Percentiles rank a stretch among this genome's conserved stretches.
phyloP scores from a whole-genome alignment of 37 sponge, comb jelly and placozoan genomes.

The Chondrilla cf. caribensis region DNA sequence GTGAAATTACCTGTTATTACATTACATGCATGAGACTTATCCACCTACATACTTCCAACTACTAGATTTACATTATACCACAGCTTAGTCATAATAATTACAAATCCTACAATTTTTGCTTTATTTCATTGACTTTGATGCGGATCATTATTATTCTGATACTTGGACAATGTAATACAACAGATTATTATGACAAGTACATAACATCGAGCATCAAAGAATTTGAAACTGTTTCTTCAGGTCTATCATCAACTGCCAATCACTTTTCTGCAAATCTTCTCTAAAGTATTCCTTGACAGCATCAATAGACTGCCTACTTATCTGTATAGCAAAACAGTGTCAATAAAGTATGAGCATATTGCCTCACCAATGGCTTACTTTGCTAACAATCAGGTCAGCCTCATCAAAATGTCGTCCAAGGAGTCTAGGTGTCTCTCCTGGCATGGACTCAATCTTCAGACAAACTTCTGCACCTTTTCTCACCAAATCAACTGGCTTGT shows the following conservation, averaged over 20 bases:
- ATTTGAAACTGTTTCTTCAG: conserved; percentile 90
- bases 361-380: conserved; percentile 49
- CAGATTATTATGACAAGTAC: too few species aligned
- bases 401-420: conserved; percentile 94
- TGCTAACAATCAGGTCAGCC: conserved; percentile 92
- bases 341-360: neutral
- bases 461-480: conserved; percentile 88
- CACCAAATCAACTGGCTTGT: conserved; percentile 79
- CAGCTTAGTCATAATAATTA: too few species aligned
- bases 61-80: too few species aligned
- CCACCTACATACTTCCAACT: too few species aligned
- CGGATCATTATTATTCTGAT: too few species aligned
- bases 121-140: too few species aligned
- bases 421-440: conserved; percentile 92
- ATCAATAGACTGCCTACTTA: conserved; percentile 95
- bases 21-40: too few species aligned
- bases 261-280: conserved; percentile 83
- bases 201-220: too few species aligned
- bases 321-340: conserved; percentile 39
- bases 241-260: conserved; percentile 95
- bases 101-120: too few species aligned
- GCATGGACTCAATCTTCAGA: conserved; percentile 83
- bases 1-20: too few species aligned
- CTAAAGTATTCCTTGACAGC: conserved; percentile 95
- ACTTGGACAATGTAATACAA: too few species aligned